phyloP scores from a whole-genome alignment of 1,140 invertebrate species.

The Cardiocondyla obscurior region DNA sequence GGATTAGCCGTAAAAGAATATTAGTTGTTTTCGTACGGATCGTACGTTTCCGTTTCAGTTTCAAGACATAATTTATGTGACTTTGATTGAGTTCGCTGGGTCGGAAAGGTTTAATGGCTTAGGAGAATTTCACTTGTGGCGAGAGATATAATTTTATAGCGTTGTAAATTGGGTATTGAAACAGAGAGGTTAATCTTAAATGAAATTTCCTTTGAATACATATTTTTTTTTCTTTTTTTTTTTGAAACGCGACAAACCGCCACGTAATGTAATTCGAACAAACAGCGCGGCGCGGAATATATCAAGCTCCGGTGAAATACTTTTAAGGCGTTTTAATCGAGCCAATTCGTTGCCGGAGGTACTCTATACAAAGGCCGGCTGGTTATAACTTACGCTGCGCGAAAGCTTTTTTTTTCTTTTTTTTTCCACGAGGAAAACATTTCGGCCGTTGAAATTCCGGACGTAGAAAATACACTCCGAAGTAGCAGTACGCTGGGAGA shows the following conservation, averaged over 20 bases:
- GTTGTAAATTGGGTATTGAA: constrained; percentile 2
- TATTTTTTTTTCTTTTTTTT: too few relatives aligned
- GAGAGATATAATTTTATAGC: constrained; percentile 26
- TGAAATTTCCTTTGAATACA: background rate
- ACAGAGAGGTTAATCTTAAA: background rate
- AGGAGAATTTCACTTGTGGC: background rate
- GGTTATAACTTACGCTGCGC: constrained; percentile 22
- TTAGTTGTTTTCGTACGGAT: constrained; percentile 4
- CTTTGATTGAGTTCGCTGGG: constrained; percentile 27
- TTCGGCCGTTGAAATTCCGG: constrained; percentile 27
- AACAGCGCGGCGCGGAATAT: background rate
- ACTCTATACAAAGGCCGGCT: background rate
- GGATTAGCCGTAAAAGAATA: constrained; percentile 8
- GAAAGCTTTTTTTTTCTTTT: constrained; percentile 27
- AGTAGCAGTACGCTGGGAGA: background rate
- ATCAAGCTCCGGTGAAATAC: background rate
- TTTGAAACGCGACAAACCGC: background rate
- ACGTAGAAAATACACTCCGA: constrained; percentile 16
- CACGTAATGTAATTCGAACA: background rate
- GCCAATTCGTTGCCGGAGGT: background rate
- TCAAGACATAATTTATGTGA: constrained; percentile 48
- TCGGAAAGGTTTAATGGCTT: constrained; percentile 35
- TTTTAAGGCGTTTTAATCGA: constrained; percentile 2
- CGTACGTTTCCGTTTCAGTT: constrained; percentile 17
- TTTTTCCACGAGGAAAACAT: constrained; percentile 36